These are phyloP conservation scores for Gephyroberyx darwinii DNA, from an alignment of 2,797 vertebrate species.

Conservation along the genomic window DNA sequence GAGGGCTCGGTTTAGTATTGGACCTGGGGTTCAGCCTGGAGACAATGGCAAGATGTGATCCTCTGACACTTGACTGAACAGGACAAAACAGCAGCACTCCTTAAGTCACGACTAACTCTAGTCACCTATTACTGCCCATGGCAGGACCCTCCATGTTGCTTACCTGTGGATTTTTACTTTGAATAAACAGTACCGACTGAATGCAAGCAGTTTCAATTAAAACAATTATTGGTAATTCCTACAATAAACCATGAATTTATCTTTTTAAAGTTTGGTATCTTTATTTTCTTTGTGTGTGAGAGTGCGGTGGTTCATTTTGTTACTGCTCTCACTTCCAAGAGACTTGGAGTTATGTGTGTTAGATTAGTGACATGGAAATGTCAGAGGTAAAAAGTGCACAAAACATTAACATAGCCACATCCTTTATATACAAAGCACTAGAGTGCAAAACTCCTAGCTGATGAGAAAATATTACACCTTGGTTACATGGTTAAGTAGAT, in stretches of 20 bases:
- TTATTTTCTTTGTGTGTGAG: conserved; percentile 24
- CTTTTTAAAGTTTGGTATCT: conserved; percentile 52
- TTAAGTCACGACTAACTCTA: conserved; percentile 35
- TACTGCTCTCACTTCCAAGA: no score
- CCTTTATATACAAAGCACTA: no score
- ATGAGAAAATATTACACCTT: no score
- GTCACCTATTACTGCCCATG: conserved; percentile 59
- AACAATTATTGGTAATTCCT: conserved; percentile 50
- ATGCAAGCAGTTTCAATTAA: conserved; percentile 58
- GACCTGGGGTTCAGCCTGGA: conserved; percentile 36
- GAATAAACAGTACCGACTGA: conserved; percentile 73
- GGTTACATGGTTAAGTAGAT: no score
- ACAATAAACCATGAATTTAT: conserved; percentile 75
- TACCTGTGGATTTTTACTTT: conserved; percentile 82
- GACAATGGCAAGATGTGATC: conserved; percentile 49
- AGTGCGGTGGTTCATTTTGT: conserved; percentile 2
- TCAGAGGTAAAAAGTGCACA: no score
- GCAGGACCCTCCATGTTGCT: conserved; percentile 64
- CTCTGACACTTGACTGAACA: conserved; percentile 55
- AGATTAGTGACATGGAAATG: no score
- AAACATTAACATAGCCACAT: no score
- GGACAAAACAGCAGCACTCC: conserved; percentile 55
- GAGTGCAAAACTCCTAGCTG: no score
- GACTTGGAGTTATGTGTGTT: no score
- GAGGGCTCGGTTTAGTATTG: conserved; percentile 37